Conservation (phyloP, 2,113 vertebrate genomes). For the Aegypius monachus region DNA sequence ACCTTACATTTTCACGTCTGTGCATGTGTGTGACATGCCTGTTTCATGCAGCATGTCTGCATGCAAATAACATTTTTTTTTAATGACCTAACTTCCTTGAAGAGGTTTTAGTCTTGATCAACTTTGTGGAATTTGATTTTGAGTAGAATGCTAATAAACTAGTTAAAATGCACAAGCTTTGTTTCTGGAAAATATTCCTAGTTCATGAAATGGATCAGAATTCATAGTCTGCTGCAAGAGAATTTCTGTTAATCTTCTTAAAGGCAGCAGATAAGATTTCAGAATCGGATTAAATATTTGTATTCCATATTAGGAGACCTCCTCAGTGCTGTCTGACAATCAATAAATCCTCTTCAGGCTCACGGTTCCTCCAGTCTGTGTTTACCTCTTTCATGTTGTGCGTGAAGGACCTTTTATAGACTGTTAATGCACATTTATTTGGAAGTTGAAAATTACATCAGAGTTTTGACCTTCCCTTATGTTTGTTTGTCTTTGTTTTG, state of each 20-base stretch:
- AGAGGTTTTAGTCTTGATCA: neutral
- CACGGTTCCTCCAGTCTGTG: rapidly evolving
- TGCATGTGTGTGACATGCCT: neutral
- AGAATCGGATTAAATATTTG: slow-evolving; percentile 57
- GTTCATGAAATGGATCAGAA: slow-evolving; percentile 22
- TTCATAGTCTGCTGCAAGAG: neutral
- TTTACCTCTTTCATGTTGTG: neutral
- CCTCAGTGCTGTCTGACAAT: neutral
- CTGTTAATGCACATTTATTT: neutral
- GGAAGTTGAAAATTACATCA: neutral
- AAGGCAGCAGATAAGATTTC: slow-evolving; percentile 47
- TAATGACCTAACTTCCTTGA: neutral
- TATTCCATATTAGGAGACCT: slow-evolving; percentile 21
- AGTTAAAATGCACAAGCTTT: neutral
- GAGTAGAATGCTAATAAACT: neutral
- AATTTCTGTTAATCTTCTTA: slow-evolving; percentile 50
- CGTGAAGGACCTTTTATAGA: neutral
- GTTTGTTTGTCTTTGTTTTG: neutral
- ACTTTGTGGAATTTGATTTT: neutral
- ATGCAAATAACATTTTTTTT: neutral
- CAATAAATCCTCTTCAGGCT: slow-evolving; percentile 22
- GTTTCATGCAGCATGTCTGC: neutral
- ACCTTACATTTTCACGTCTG: neutral
- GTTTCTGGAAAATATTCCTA: neutral
- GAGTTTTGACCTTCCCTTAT: neutral